Evolutionary conservation across 1,140 invertebrate species (phyloP).

Genomic region (Lasioglossum baleicum): DNA sequence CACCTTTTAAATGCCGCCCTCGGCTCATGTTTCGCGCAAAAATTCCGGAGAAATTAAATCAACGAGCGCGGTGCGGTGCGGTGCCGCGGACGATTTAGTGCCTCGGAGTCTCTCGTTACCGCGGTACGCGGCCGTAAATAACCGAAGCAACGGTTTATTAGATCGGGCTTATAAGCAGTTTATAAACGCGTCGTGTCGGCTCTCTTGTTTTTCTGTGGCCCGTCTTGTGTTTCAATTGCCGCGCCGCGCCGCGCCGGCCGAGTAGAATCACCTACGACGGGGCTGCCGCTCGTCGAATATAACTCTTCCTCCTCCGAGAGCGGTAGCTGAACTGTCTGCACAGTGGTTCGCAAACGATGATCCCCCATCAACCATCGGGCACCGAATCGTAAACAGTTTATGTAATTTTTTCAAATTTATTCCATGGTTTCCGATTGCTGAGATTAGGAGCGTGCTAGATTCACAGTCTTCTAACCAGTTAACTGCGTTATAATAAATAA

Average conservation of each 20-base stretch:
- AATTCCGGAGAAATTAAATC: slow-evolving; percentile 8
- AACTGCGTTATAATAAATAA: too few species aligned
- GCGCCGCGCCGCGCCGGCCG: too few species aligned
- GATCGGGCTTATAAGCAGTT: slow-evolving; percentile 12
- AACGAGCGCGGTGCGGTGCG: neutral
- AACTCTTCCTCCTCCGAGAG: neutral
- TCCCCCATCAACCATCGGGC: too few species aligned
- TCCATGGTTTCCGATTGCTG: too few species aligned
- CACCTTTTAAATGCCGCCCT: neutral
- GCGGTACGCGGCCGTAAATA: slow-evolving; percentile 8
- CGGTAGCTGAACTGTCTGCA: neutral
- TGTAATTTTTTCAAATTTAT: too few species aligned
- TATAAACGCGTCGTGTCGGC: neutral
- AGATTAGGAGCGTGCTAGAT: too few species aligned
- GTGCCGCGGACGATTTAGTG: neutral
- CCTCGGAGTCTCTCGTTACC: slow-evolving; percentile 2
- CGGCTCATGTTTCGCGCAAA: neutral
- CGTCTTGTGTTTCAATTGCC: slow-evolving; percentile 4
- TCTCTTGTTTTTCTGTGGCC: neutral
- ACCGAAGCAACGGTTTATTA: slow-evolving; percentile 3
- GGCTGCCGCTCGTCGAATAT: neutral
- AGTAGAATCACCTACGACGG: slow-evolving; percentile 1
- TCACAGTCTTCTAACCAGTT: too few species aligned
- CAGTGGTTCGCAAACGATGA: neutral
- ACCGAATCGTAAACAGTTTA: too few species aligned